Conservation (phyloP, 2,888 invertebrate genomes). For the Dasysyrphus albostriatus region DNA sequence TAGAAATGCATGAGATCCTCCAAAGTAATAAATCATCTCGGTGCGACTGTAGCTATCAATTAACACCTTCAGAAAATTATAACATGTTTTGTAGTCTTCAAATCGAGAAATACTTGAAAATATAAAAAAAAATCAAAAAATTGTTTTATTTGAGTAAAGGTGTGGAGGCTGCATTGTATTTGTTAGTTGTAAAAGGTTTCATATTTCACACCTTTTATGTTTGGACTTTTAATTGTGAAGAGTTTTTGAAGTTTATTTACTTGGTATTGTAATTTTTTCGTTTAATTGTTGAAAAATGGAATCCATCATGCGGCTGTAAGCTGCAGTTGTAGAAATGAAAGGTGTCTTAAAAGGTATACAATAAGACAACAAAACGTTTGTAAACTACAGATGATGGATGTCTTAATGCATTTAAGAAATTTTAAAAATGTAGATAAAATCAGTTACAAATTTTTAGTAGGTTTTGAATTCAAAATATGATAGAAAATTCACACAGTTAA, state of each 20-base stretch:
- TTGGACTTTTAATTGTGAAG: slow-evolving; percentile 55
- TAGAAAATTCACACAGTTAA: too few species aligned
- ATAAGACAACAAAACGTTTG: too few species aligned
- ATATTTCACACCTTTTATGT: slow-evolving; percentile 62
- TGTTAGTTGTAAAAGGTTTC: slow-evolving; percentile 35
- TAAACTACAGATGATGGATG: too few species aligned
- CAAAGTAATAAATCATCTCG: slow-evolving; percentile 66
- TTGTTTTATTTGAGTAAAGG: slow-evolving; percentile 8
- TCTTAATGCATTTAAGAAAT: too few species aligned
- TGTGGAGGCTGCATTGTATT: slow-evolving; percentile 18
- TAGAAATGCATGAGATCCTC: slow-evolving; percentile 32
- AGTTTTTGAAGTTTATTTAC: background rate
- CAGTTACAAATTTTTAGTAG: too few species aligned
- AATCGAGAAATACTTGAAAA: slow-evolving; percentile 37
- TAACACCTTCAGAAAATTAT: slow-evolving; percentile 76
- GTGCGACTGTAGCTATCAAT: slow-evolving; percentile 70
- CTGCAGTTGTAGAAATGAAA: background rate
- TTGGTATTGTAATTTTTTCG: background rate
- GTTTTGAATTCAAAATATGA: too few species aligned
- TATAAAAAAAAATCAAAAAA: background rate
- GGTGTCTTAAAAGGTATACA: background rate
- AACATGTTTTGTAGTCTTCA: slow-evolving; percentile 71
- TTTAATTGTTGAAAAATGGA: slow-evolving; percentile 12
- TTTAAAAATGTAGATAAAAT: too few species aligned
- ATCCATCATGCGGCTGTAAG: background rate